These are phyloP conservation scores for Schizopygopsis malacanthus DNA, from an alignment of 2,797 vertebrate species.

Conservation along the genomic window DNA sequence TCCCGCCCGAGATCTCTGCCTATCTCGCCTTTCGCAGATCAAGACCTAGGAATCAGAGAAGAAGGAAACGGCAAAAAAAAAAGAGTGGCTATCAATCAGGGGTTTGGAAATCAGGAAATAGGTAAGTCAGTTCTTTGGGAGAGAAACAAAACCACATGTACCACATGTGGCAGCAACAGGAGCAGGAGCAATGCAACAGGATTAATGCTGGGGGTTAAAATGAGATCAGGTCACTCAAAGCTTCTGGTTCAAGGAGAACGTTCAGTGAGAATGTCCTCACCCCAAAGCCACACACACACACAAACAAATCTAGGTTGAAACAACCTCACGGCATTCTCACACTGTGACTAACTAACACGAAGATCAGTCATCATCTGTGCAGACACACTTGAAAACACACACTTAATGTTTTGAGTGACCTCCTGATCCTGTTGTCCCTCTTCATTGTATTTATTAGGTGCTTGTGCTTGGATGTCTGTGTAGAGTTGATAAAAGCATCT, in stretches of 20 bases:
- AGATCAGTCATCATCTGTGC: constrained; percentile 32
- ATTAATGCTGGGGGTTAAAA: constrained; percentile 55
- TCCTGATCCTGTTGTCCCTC: constrained; percentile 39
- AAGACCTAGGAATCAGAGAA: constrained; percentile 45
- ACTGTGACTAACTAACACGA: constrained; percentile 11
- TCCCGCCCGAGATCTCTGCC: constrained; percentile 55
- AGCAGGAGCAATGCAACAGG: constrained; percentile 64
- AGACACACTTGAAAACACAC: constrained; percentile 35
- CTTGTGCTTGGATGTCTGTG: constrained; percentile 40
- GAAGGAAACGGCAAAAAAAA: constrained; percentile 30
- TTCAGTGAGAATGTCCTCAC: neutral
- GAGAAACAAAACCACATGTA: constrained; percentile 54
- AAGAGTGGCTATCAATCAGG: constrained; percentile 59
- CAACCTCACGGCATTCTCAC: constrained; percentile 32
- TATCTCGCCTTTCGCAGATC: constrained; percentile 65
- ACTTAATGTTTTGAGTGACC: constrained; percentile 44
- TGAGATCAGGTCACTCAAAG: constrained; percentile 57
- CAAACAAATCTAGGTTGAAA: constrained; percentile 21
- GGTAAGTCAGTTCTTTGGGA: constrained; percentile 50
- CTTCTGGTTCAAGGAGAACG: constrained; percentile 53
- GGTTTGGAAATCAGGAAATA: constrained; percentile 60
- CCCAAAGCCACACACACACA: constrained; percentile 28
- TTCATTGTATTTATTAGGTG: constrained; percentile 49
- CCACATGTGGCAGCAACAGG: constrained; percentile 60
- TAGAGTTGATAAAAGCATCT: constrained; percentile 50